Conservation (phyloP, 2,888 invertebrate species). For the Didymodactylos carnosus region DNA sequence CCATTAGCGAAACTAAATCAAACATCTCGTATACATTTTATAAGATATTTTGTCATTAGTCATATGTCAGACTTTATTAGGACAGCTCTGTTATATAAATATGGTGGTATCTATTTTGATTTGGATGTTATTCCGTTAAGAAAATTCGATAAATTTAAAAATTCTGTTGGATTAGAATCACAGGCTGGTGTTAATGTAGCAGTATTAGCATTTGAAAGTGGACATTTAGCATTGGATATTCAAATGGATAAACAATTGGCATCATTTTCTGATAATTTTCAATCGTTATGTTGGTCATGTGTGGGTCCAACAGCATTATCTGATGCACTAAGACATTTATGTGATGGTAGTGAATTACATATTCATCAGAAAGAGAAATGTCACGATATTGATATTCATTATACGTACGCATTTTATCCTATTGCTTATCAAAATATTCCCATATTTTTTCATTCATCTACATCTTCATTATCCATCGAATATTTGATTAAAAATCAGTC, state of each 20-base stretch:
- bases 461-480: neutral
- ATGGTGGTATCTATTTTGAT: neutral
- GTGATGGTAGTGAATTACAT: neutral
- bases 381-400: neutral
- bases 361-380: neutral
- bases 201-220: neutral
- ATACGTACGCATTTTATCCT: neutral
- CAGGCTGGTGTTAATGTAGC: neutral
- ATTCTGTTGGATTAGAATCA: neutral
- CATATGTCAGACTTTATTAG: neutral
- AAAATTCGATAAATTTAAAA: neutral
- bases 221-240: neutral
- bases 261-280: neutral
- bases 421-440: neutral
- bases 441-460: neutral
- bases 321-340: neutral
- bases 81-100: neutral
- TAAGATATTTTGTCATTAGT: neutral
- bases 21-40: neutral
- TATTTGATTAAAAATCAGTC: neutral
- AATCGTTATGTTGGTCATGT: neutral
- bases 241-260: neutral
- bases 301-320: neutral
- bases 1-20: neutral
- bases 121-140: neutral